phyloP scores from a whole-genome alignment of 2,888 invertebrate genomes.

The Congeria kusceri region DNA sequence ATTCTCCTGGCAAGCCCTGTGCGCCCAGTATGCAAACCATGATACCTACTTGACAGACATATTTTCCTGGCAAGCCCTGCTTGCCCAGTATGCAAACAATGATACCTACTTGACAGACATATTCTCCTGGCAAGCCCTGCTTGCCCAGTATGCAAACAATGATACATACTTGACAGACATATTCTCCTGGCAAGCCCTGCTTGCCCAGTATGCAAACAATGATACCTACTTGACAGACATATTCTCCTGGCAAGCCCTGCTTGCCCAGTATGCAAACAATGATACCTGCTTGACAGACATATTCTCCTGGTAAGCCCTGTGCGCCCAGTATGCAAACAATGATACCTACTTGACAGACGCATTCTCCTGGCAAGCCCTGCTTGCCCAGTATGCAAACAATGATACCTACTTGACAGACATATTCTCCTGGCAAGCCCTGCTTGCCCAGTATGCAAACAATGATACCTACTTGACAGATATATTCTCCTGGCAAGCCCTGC shows the following conservation, averaged over 20 bases:
- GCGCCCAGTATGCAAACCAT: conserved; percentile 91
- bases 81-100: conserved; percentile 91
- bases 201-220: conserved; percentile 91
- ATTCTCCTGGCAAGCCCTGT: conserved; percentile 41
- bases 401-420: neutral
- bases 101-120: neutral
- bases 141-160: conserved; percentile 91
- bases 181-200: conserved; percentile 40
- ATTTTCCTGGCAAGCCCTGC: conserved; percentile 40
- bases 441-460: conserved; percentile 91
- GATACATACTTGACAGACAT: neutral
- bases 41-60: neutral
- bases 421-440: conserved; percentile 40
- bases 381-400: conserved; percentile 91
- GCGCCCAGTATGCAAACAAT: conserved; percentile 91
- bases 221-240: neutral
- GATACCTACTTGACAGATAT: neutral
- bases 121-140: conserved; percentile 40
- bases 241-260: conserved; percentile 40
- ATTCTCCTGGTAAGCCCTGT: conserved; percentile 41
- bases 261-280: conserved; percentile 91
- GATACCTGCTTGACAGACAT: neutral
- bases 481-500: conserved; percentile 40
- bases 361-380: conserved; percentile 40
- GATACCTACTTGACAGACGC: neutral